Conservation (phyloP, 2,888 invertebrate genomes). For the Magallana nippona region DNA sequence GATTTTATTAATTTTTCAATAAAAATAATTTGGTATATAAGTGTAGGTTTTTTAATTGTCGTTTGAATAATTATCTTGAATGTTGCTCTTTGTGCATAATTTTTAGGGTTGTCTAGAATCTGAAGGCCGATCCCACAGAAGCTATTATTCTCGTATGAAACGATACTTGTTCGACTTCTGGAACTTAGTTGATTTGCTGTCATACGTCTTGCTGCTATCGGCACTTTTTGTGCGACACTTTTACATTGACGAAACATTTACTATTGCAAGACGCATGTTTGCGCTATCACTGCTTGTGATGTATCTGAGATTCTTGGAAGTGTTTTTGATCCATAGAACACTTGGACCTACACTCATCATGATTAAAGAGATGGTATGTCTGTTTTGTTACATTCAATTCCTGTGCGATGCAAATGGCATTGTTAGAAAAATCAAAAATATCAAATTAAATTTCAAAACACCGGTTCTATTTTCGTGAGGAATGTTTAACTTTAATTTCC, state of each 20-base stretch:
- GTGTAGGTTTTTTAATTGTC: too few relatives aligned
- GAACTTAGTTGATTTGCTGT: conserved; percentile 39
- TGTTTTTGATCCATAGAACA: conserved; percentile 26
- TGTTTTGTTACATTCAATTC: too few relatives aligned
- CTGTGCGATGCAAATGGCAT: too few relatives aligned
- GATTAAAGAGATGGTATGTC: conserved; percentile 42
- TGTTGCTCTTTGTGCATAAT: too few relatives aligned
- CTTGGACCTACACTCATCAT: conserved; percentile 44
- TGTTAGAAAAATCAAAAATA: too few relatives aligned
- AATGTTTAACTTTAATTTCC: too few relatives aligned
- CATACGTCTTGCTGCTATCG: conserved; percentile 8
- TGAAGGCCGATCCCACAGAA: conserved; percentile 7
- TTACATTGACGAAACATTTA: too few relatives aligned
- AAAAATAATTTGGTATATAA: too few relatives aligned
- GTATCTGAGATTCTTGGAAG: conserved; percentile 41
- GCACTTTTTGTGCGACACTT: conserved; percentile 28
- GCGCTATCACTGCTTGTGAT: conserved; percentile 32
- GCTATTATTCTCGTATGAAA: conserved; percentile 21
- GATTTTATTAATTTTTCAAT: too few relatives aligned
- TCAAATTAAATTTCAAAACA: too few relatives aligned
- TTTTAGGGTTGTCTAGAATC: neutral
- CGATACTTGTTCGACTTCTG: conserved; percentile 39
- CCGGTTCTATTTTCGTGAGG: too few relatives aligned
- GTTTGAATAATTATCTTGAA: too few relatives aligned
- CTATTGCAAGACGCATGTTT: conserved; percentile 35